phyloP scores from a whole-genome alignment of 2,797 vertebrate genomes.

The Octomys mimax region DNA sequence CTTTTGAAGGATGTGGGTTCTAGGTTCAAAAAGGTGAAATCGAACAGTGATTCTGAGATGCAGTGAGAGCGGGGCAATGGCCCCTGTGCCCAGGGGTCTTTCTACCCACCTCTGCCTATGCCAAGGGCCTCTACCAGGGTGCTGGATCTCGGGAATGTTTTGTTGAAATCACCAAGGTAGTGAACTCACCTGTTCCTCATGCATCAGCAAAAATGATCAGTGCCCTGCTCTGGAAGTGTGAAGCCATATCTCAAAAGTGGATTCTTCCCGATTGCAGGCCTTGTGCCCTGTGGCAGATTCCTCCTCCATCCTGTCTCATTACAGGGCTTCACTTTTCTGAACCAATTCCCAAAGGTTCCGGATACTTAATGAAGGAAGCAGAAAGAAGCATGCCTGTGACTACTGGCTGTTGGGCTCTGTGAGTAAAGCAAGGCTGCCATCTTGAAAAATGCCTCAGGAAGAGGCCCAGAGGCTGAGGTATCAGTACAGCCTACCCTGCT shows the following conservation, averaged over 20 bases:
- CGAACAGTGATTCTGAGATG: not conserved
- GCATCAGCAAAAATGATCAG: not conserved
- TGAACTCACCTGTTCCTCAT: not conserved
- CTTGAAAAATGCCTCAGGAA: not conserved
- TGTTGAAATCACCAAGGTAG: not conserved
- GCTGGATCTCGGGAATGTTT: not conserved
- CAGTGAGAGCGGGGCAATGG: not conserved
- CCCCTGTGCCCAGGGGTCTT: not conserved
- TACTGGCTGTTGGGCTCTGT: not conserved
- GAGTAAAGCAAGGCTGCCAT: not conserved
- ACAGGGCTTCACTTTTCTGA: not conserved
- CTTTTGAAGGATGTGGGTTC: not conserved
- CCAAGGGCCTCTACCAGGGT: not conserved
- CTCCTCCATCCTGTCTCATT: not conserved
- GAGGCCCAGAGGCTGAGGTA: too few species aligned
- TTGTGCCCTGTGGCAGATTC: not conserved
- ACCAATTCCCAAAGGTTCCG: not conserved
- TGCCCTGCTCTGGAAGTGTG: not conserved
- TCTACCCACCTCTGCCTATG: not conserved
- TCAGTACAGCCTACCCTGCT: not conserved
- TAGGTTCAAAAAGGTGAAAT: not conserved
- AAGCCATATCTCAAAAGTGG: not conserved
- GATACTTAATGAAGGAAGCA: not conserved
- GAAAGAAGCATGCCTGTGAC: not conserved
- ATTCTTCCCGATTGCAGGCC: not conserved